Percentiles rank a stretch among this genome's conserved stretches.
Evolutionary conservation across 2,888 invertebrate genomes (phyloP).

Genomic region (Epirrhoe alternata): DNA sequence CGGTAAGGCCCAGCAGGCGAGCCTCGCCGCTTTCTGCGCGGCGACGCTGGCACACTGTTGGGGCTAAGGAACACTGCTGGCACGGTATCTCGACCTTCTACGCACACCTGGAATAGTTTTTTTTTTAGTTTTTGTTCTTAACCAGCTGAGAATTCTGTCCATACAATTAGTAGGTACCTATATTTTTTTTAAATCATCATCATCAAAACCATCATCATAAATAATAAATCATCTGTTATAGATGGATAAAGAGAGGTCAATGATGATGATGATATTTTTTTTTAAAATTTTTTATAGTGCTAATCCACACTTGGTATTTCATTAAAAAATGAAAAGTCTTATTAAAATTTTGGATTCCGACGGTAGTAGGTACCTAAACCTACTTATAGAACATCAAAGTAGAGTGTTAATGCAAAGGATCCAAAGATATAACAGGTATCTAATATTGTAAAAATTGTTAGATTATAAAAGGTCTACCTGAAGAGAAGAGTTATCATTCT

Average conservation of each 20-base stretch:
- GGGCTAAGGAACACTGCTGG: conserved; percentile 93
- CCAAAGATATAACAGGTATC: background rate
- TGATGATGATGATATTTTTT: too few species aligned
- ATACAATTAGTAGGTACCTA: too few species aligned
- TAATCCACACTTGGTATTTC: too few species aligned
- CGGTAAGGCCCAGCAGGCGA: conserved; percentile 85
- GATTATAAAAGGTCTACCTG: conserved; percentile 57
- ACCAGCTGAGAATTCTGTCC: background rate
- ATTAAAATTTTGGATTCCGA: too few species aligned
- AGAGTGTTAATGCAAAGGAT: background rate
- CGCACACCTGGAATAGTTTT: conserved; percentile 66
- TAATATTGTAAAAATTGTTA: background rate
- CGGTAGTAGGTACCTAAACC: background rate
- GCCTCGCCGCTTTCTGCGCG: conserved; percentile 87
- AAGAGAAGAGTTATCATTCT: conserved; percentile 69
- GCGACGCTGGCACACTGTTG: conserved; percentile 88
- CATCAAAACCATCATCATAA: too few species aligned
- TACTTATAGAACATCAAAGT: background rate
- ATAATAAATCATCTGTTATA: too few species aligned
- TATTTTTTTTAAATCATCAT: too few species aligned
- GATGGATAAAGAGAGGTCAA: too few species aligned
- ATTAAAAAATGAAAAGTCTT: too few species aligned
- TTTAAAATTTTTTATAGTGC: too few species aligned
- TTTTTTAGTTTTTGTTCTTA: background rate
- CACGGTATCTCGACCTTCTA: conserved; percentile 87